These are phyloP conservation scores for Callaeas wilsoni DNA, from an alignment of 2,113 vertebrate genomes.

Conservation along the genomic window DNA sequence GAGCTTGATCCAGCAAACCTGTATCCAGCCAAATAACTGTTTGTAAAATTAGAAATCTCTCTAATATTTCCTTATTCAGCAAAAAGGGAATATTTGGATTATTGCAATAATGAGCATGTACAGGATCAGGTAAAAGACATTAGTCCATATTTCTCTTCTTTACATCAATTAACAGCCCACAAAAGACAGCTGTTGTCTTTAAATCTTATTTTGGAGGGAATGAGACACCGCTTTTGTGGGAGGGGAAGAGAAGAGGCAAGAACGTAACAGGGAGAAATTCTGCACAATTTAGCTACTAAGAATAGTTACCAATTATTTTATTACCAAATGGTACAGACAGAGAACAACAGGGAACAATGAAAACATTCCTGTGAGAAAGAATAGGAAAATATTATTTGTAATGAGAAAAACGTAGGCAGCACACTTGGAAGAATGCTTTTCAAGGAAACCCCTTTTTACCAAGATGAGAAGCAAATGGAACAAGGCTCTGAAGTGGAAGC, in stretches of 20 bases:
- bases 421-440: background rate
- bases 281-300: background rate
- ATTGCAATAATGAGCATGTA: background rate
- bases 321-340: background rate
- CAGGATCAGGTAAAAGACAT: background rate
- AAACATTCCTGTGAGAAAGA: background rate
- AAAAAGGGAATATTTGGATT: background rate
- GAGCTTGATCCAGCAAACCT: background rate
- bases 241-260: background rate
- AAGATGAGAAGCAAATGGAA: constrained; percentile 15
- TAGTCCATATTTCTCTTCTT: background rate
- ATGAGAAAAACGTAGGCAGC: background rate
- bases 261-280: background rate
- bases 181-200: background rate
- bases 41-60: background rate
- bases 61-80: background rate
- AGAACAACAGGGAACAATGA: background rate
- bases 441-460: constrained; percentile 34
- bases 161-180: background rate
- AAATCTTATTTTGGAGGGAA: background rate
- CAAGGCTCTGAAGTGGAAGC: constrained; percentile 49
- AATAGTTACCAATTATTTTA: background rate
- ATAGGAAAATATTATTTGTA: background rate
- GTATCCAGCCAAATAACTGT: background rate
- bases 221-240: background rate